A percentile compares a stretch with the other conserved stretches of the same genome.
Evolutionary conservation across 1,140 invertebrate genomes (phyloP).

Genomic region (Bombus sylvicola): DNA sequence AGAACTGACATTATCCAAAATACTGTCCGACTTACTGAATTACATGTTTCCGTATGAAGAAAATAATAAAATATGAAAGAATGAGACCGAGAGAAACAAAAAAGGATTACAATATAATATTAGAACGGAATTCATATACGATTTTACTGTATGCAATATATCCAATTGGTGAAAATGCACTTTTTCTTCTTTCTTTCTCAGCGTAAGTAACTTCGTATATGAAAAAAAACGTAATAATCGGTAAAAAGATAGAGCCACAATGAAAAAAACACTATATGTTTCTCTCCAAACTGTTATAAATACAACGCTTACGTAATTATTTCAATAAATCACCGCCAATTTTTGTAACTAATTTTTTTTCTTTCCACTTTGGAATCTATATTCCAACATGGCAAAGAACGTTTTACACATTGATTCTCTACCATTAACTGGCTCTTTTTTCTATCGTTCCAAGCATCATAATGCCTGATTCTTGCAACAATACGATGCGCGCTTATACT

Average conservation of each 20-base stretch:
- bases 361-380: slow-evolving; percentile 10
- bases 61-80: slow-evolving; percentile 24
- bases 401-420: slow-evolving; percentile 23
- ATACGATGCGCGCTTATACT: slow-evolving; percentile 34
- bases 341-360: slow-evolving; percentile 31
- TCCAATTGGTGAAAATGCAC: slow-evolving; percentile 20
- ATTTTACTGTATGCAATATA: slow-evolving; percentile 40
- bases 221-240: slow-evolving; percentile 18
- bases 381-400: slow-evolving; percentile 9
- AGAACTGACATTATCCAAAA: slow-evolving; percentile 33
- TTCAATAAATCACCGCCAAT: slow-evolving; percentile 48
- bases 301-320: slow-evolving; percentile 45
- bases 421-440: slow-evolving; percentile 6
- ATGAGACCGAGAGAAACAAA: slow-evolving; percentile 9
- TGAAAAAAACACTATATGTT: slow-evolving; percentile 28
- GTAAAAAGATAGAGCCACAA: slow-evolving; percentile 49
- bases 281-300: slow-evolving; percentile 37
- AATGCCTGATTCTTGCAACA: slow-evolving; percentile 25
- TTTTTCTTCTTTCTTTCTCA: background rate
- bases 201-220: slow-evolving; percentile 39
- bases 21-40: slow-evolving; percentile 35
- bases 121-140: slow-evolving; percentile 51
- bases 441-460: slow-evolving; percentile 45
- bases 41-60: slow-evolving; percentile 20
- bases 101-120: slow-evolving; percentile 52